phyloP scores from a whole-genome alignment of 2,888 invertebrate species.

The Agonopterix subpropinquella region DNA sequence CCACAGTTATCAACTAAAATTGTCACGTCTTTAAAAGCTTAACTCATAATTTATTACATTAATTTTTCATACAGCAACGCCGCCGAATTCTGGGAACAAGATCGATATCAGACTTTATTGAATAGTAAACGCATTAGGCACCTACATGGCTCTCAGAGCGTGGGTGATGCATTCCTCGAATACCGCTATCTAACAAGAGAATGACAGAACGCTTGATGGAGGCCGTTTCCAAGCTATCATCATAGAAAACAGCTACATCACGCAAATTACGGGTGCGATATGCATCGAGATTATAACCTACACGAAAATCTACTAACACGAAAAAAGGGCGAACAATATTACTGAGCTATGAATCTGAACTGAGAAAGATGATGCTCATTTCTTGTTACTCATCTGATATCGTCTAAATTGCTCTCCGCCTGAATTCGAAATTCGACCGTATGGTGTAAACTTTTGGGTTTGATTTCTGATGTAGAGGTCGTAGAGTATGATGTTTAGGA shows the following conservation, averaged over 20 bases:
- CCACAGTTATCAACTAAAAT: background rate
- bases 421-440: conserved; percentile 19
- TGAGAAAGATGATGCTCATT: conserved; percentile 40
- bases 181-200: conserved; percentile 44
- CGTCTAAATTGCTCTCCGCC: conserved; percentile 13
- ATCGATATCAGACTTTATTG: conserved; percentile 51
- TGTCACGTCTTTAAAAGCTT: background rate
- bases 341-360: conserved; percentile 35
- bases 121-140: conserved; percentile 63
- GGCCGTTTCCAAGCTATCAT: conserved; percentile 36
- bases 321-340: conserved; percentile 46
- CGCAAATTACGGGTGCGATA: conserved; percentile 55
- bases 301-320: conserved; percentile 37
- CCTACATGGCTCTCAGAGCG: conserved; percentile 33
- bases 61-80: conserved; percentile 42
- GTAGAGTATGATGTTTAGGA: conserved; percentile 34
- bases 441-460: conserved; percentile 13
- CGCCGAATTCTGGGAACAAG: conserved; percentile 48
- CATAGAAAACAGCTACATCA: conserved; percentile 58
- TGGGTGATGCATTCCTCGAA: conserved; percentile 54
- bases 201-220: conserved; percentile 29
- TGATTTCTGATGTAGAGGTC: conserved; percentile 12
- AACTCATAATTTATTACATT: conserved; percentile 35
- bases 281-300: conserved; percentile 34
- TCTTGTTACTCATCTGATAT: conserved; percentile 12